These are phyloP conservation scores for Ornithoptera alexandrae DNA, from an alignment of 2,888 invertebrate species.

Conservation along the genomic window DNA sequence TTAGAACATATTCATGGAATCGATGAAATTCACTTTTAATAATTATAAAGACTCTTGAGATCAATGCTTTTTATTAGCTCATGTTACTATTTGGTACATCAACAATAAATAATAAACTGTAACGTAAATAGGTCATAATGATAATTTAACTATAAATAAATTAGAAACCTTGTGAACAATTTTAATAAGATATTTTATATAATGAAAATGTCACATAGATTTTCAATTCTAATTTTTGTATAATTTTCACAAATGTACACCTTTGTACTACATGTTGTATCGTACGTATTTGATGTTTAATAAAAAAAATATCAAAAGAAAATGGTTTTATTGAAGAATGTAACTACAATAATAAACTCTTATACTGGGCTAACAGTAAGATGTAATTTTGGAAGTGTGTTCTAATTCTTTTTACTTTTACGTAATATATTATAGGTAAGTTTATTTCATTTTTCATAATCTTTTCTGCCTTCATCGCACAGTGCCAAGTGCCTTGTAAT, in stretches of 20 bases:
- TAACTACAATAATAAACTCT: background rate
- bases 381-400: background rate
- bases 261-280: constrained; percentile 49
- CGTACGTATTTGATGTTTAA: constrained; percentile 41
- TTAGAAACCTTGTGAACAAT: constrained; percentile 7
- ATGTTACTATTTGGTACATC: constrained; percentile 10
- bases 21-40: background rate
- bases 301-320: constrained; percentile 30
- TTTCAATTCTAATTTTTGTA: constrained; percentile 43
- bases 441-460: background rate
- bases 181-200: constrained; percentile 16
- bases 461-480: too few species aligned
- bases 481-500: too few species aligned
- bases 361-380: background rate
- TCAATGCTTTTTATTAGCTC: constrained; percentile 25
- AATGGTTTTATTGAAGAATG: background rate
- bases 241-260: constrained; percentile 52
- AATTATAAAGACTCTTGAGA: constrained; percentile 18
- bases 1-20: background rate
- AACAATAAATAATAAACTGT: background rate
- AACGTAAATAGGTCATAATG: constrained; percentile 1
- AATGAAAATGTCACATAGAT: constrained; percentile 22
- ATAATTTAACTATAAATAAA: constrained; percentile 15
- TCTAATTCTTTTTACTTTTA: background rate
- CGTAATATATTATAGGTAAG: background rate